phyloP scores from a whole-genome alignment of 64 coral and sea anemone genomes.

The Montipora sp. region DNA sequence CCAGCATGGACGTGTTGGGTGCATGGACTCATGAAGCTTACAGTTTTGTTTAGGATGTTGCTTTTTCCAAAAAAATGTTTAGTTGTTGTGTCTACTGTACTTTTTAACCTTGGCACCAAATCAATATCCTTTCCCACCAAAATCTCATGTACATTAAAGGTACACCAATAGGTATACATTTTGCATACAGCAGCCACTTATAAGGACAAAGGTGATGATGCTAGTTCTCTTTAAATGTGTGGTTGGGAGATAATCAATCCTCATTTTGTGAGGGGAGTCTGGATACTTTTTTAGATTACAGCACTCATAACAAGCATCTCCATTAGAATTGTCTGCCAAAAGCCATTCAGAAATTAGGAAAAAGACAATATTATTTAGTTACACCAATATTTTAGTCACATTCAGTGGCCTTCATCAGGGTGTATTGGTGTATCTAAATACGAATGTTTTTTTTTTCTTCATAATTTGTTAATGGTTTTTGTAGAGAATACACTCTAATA shows the following conservation, averaged over 20 bases:
- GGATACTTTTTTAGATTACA: slow-evolving; percentile 8
- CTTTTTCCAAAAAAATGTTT: slow-evolving; percentile 5
- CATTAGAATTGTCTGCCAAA: not conserved
- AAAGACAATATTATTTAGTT: not conserved
- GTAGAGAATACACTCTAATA: not conserved
- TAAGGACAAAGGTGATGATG: not conserved
- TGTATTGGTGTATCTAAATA: not conserved
- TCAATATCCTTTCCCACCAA: slow-evolving; percentile 6
- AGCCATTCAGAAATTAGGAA: not conserved
- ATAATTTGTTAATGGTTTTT: slow-evolving; percentile 4
- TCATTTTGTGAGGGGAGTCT: slow-evolving; percentile 1
- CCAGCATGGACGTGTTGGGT: not conserved
- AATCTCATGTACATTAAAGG: not conserved
- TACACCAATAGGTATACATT: slow-evolving; percentile 7
- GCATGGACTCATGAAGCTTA: not conserved
- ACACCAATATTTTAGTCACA: not conserved
- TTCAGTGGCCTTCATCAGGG: not conserved
- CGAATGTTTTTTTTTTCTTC: not conserved
- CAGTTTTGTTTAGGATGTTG: not conserved
- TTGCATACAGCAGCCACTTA: not conserved
- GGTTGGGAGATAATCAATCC: slow-evolving; percentile 6
- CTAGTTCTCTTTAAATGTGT: not conserved
- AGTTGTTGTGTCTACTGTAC: slow-evolving; percentile 6
- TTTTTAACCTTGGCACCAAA: not conserved
- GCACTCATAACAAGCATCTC: not conserved